These are phyloP conservation scores for Dyspetes luteomarginatus DNA, from an alignment of 2,888 invertebrate species.

Conservation along the genomic window DNA sequence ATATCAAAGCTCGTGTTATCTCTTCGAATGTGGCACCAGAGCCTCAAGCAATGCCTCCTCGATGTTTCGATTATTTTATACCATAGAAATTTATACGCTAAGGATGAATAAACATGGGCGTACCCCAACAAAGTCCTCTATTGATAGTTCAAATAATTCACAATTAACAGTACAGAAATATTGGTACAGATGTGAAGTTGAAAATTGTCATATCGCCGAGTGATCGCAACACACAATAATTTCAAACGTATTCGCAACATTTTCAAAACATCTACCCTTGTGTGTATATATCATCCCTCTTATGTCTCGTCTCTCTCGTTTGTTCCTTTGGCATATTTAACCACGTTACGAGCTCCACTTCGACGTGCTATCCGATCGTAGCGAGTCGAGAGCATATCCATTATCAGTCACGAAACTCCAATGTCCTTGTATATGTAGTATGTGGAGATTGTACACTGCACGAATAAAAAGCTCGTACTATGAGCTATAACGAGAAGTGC, in stretches of 20 bases:
- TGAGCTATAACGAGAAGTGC: neutral
- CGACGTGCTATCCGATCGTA: slow-evolving; percentile 46
- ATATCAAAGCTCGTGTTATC: slow-evolving; percentile 55
- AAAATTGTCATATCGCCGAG: slow-evolving; percentile 33
- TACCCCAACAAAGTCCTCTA: slow-evolving; percentile 19
- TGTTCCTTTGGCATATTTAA: slow-evolving; percentile 31
- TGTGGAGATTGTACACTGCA: neutral
- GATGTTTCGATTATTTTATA: slow-evolving; percentile 40
- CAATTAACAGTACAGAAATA: slow-evolving; percentile 34
- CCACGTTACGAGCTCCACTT: slow-evolving; percentile 3
- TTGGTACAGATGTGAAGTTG: slow-evolving; percentile 22
- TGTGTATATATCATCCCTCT: slow-evolving; percentile 43
- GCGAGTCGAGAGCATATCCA: slow-evolving; percentile 44
- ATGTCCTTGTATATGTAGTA: neutral
- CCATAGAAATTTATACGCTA: slow-evolving; percentile 19
- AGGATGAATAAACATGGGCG: slow-evolving; percentile 37
- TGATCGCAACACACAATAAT: too few relatives aligned
- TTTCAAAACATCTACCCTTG: slow-evolving; percentile 41
- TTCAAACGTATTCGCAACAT: slow-evolving; percentile 9
- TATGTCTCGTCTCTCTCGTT: slow-evolving; percentile 48
- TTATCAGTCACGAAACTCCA: slow-evolving; percentile 43
- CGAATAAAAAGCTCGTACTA: slow-evolving; percentile 19
- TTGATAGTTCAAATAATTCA: slow-evolving; percentile 26
- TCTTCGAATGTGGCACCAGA: slow-evolving; percentile 29
- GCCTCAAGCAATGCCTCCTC: slow-evolving; percentile 29